Evolutionary conservation across 2,888 invertebrate genomes (phyloP).

Genomic region (Calameuta idolon): DNA sequence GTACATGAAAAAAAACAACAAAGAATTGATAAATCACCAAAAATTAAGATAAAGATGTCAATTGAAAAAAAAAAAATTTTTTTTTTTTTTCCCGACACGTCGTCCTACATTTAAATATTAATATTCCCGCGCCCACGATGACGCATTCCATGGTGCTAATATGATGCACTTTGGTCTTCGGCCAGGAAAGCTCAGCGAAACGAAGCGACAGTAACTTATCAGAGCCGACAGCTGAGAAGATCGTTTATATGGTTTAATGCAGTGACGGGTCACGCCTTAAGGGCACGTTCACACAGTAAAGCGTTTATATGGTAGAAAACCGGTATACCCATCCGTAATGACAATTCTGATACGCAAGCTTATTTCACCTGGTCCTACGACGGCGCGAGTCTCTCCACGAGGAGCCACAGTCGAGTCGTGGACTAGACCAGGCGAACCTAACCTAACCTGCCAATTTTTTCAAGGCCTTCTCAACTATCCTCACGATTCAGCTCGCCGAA

Average conservation of each 20-base stretch:
- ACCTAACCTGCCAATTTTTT: not conserved
- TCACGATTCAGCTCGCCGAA: not conserved
- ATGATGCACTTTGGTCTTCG: constrained; percentile 8
- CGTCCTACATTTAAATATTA: constrained; percentile 6
- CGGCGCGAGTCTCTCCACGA: not conserved
- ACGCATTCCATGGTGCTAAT: constrained; percentile 9
- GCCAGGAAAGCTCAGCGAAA: constrained; percentile 1
- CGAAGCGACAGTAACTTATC: constrained; percentile 9
- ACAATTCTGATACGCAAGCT: not conserved
- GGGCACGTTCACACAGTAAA: not conserved
- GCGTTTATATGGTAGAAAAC: not conserved
- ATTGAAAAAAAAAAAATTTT: not conserved
- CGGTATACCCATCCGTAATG: not conserved
- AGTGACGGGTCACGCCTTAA: not conserved
- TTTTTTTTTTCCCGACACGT: not conserved
- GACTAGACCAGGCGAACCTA: no score
- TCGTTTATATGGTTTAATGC: constrained; percentile 8
- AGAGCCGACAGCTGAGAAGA: constrained; percentile 8
- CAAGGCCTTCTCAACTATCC: not conserved
- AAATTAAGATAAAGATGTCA: not conserved
- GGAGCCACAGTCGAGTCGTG: not conserved
- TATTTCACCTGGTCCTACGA: not conserved
- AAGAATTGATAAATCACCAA: not conserved
- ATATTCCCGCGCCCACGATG: not conserved
- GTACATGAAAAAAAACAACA: not conserved